A percentile compares a stretch with the other conserved stretches of the same genome.
Evolutionary conservation across 2,797 vertebrate genomes (phyloP).

Genomic region (Cossypha heuglini): DNA sequence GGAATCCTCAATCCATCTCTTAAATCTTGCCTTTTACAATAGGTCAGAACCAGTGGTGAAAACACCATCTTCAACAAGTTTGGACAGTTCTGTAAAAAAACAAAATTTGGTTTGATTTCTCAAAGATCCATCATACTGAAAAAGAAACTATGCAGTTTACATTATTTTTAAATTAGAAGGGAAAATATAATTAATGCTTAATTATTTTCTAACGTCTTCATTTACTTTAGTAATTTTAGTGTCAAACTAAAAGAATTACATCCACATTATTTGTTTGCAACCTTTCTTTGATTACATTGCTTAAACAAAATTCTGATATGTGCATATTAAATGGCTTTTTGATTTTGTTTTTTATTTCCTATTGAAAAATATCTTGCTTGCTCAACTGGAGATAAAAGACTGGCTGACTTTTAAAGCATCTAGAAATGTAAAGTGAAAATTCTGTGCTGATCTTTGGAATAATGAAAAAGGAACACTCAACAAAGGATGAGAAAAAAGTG

Average conservation of each 20-base stretch:
- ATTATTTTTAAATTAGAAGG: neutral
- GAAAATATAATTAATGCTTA: neutral
- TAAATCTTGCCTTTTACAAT: neutral
- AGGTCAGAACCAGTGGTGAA: neutral
- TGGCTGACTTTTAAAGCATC: neutral
- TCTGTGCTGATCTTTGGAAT: neutral
- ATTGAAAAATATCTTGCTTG: neutral
- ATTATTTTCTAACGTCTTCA: neutral
- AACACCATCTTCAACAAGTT: neutral
- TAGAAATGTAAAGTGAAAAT: neutral
- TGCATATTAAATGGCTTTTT: neutral
- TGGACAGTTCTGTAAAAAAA: neutral
- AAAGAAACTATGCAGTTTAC: neutral
- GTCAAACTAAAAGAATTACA: neutral
- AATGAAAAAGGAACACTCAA: neutral
- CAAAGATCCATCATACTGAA: neutral
- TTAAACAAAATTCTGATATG: constrained; percentile 20
- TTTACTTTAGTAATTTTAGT: neutral
- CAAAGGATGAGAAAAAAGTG: neutral
- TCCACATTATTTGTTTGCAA: neutral
- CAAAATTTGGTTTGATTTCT: neutral
- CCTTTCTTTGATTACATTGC: neutral
- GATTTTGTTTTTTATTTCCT: neutral
- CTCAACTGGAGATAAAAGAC: neutral
- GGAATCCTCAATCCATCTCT: neutral